Conservation (phyloP, 2,113 vertebrate species). For the Ophiodon elongatus region DNA sequence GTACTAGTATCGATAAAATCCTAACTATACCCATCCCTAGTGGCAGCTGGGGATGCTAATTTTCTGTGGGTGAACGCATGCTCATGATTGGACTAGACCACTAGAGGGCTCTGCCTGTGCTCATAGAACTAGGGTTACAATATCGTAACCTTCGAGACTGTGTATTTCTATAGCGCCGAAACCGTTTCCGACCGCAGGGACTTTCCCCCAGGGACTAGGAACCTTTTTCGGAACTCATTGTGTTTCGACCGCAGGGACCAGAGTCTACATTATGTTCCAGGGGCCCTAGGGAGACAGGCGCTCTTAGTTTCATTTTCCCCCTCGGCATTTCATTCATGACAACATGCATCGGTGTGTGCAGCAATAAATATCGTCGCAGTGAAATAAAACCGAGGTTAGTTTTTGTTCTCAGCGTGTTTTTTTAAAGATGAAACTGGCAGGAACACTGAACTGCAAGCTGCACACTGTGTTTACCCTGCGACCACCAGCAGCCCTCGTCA, state of each 20-base stretch:
- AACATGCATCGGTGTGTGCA: neutral
- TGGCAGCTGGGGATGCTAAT: too few species aligned
- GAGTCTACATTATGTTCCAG: neutral
- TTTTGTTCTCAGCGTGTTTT: neutral
- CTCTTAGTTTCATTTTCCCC: neutral
- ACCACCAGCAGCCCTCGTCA: neutral
- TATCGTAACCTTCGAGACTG: neutral
- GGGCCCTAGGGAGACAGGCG: neutral
- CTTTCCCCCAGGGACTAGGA: neutral
- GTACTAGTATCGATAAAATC: too few species aligned
- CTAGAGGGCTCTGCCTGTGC: too few species aligned
- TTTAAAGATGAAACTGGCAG: neutral
- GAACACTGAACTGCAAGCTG: neutral
- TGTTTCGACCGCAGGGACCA: neutral
- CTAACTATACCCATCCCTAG: too few species aligned
- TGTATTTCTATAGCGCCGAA: neutral
- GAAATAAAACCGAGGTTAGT: neutral
- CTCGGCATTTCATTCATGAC: neutral
- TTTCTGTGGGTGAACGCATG: too few species aligned
- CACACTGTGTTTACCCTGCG: neutral
- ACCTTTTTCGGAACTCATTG: neutral
- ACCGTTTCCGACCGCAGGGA: too few species aligned
- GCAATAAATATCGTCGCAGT: neutral
- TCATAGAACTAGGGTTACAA: neutral
- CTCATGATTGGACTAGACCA: too few species aligned